phyloP scores from a whole-genome alignment of 2,113 vertebrate species.

The Jaculus jaculus region DNA sequence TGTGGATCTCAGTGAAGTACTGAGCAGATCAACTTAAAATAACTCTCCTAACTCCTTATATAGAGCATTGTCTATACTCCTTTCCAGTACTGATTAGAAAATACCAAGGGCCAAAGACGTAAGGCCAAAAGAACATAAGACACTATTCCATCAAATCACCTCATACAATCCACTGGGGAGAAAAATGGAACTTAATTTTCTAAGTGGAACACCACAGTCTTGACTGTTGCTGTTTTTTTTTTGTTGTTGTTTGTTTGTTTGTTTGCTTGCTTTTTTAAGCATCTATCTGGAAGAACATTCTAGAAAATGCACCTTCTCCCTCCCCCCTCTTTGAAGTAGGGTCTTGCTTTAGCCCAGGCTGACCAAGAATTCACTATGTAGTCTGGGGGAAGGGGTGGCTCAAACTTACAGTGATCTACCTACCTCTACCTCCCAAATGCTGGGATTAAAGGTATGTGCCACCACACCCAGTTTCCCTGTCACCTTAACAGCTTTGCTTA shows the following conservation, averaged over 20 bases:
- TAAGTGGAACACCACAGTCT: neutral
- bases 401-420: too few relatives aligned
- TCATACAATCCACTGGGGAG: neutral
- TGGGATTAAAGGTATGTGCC: too few relatives aligned
- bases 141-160: neutral
- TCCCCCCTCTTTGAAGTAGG: too few relatives aligned
- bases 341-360: too few relatives aligned
- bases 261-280: too few relatives aligned
- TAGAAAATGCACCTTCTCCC: neutral
- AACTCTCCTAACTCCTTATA: neutral
- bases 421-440: too few relatives aligned
- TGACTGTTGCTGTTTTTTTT: too few relatives aligned
- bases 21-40: neutral
- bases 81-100: neutral
- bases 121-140: neutral
- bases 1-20: neutral
- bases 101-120: slow-evolving; percentile 7
- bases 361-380: too few relatives aligned
- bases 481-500: neutral
- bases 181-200: neutral
- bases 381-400: too few relatives aligned
- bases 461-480: too few relatives aligned
- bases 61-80: neutral
- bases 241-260: too few relatives aligned
- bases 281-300: neutral